Evolutionary conservation across 1,140 invertebrate genomes (phyloP).

Genomic region (Plectrocnemia conspersa): DNA sequence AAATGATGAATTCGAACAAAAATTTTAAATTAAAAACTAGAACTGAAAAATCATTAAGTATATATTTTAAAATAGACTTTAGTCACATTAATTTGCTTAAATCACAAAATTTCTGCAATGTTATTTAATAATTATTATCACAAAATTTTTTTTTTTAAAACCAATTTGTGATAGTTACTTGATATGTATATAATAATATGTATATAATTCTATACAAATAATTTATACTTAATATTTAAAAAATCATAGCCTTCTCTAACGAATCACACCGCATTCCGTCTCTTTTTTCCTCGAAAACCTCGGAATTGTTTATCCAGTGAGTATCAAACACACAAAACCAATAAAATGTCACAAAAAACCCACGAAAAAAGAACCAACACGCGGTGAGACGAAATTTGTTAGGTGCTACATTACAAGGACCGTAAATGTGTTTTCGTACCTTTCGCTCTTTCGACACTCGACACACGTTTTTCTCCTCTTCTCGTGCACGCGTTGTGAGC

Average conservation of each 20-base stretch:
- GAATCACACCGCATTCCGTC: constrained; percentile 4
- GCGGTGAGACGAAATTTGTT: constrained; percentile 35
- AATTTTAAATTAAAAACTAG: too few species aligned
- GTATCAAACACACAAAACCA: constrained; percentile 26
- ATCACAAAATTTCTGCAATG: too few species aligned
- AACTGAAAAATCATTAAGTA: too few species aligned
- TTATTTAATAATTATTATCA: too few species aligned
- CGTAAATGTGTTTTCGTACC: constrained; percentile 31
- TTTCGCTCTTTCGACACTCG: constrained; percentile 3
- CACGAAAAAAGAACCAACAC: constrained; percentile 30
- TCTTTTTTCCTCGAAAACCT: constrained; percentile 19
- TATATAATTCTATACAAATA: neutral
- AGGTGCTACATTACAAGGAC: constrained; percentile 35
- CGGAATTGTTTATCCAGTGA: constrained; percentile 32
- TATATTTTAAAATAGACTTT: too few species aligned
- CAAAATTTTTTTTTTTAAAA: too few species aligned
- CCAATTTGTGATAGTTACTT: too few species aligned
- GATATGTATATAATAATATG: too few species aligned
- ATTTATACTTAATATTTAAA: neutral
- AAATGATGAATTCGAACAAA: too few species aligned
- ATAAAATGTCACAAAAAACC: constrained; percentile 33
- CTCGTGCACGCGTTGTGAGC: too few species aligned
- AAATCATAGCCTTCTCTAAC: constrained; percentile 11
- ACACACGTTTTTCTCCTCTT: too few species aligned
- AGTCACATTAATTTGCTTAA: too few species aligned